phyloP scores from a whole-genome alignment of 2,113 vertebrate genomes.

The Limnothrissa miodon region DNA sequence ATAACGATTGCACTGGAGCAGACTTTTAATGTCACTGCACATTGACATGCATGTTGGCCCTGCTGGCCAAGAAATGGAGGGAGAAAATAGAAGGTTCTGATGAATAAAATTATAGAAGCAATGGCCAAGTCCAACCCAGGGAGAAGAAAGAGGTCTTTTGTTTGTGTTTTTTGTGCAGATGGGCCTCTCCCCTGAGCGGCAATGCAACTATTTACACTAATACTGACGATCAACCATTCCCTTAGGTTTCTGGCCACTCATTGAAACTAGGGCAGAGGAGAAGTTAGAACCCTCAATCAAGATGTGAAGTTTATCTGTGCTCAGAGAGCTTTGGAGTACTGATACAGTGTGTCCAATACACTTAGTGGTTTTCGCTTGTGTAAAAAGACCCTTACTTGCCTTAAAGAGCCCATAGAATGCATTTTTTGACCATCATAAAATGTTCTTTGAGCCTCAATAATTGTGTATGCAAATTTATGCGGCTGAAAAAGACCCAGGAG shows the following conservation, averaged over 20 bases:
- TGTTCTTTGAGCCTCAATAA: too few species aligned
- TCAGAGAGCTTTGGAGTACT: constrained; percentile 25
- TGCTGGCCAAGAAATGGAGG: constrained; percentile 28
- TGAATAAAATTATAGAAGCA: constrained; percentile 43
- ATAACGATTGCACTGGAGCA: constrained; percentile 27
- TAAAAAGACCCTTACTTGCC: not conserved
- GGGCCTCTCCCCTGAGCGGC: constrained; percentile 9
- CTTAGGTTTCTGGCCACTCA: constrained; percentile 7
- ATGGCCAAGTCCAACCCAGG: constrained; percentile 13
- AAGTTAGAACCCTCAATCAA: not conserved
- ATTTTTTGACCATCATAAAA: too few species aligned
- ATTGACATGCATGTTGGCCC: constrained; percentile 12
- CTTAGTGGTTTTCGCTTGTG: constrained; percentile 25
- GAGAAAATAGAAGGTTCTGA: constrained; percentile 25
- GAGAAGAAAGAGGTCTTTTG: constrained; percentile 30
- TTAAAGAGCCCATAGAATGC: too few species aligned
- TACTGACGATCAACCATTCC: constrained; percentile 14
- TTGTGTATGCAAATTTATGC: too few species aligned
- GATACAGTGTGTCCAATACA: constrained; percentile 46
- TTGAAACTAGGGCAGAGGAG: constrained; percentile 22
- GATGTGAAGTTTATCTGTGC: not conserved
- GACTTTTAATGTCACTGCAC: constrained; percentile 24
- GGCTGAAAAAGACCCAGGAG: too few species aligned
- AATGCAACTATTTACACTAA: constrained; percentile 23
- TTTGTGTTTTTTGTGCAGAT: constrained; percentile 20